Base-by-base conservation (phyloP, 2,888 invertebrate genomes). In the Oscheius sp. region DNA sequence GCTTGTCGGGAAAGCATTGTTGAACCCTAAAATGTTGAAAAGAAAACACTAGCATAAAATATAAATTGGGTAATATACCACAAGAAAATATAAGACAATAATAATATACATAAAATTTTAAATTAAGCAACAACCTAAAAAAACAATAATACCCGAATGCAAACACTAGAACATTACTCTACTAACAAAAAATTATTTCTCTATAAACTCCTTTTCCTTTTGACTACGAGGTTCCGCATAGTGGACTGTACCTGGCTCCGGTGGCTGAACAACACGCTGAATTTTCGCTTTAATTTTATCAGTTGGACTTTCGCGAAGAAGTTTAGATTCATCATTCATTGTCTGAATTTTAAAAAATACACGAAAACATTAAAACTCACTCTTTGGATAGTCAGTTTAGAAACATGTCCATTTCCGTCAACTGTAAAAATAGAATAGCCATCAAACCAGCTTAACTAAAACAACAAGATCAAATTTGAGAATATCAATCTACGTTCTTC, bases 361-460 rank as follows among this genome's bases (percentile, higher is more conserved):
- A 54, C 17, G 3, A 56, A 47, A 36, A 4, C n/a, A 64, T 14
- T 9, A 32, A 22, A 26, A 44, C 56, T 1, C 17, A 77, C 75
- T 71, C 70, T 72, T 33, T 78, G 78, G n/a, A 80, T 30, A 17
- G 80, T 78, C 30, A 81, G 56, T 66, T 79, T 80, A 62, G 74
- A 81, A 26, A 84, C 84, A 44, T 81, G 64, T 14, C 84, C 84
- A 44, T 84, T 81, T 30, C 84, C 84, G 44, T 85, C 83, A 2
- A 82, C 80, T 6, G 74, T 70, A 63, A 84, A 75, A 4, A 82
- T 75, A 8, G 85, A 81, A 49, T 82, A 81, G 32, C 84, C 84
- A 68, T 84, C 84, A 51, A 71, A 84, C 84, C 84, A 84, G 28
- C 70, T 75, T 17, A 80, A 65, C 81, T 80, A 62, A 56, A 74